Evolutionary conservation across 2,888 invertebrate species (phyloP), one percentile per base, ranked within the genome.

Genomic region (Epinotia ramella): DNA sequence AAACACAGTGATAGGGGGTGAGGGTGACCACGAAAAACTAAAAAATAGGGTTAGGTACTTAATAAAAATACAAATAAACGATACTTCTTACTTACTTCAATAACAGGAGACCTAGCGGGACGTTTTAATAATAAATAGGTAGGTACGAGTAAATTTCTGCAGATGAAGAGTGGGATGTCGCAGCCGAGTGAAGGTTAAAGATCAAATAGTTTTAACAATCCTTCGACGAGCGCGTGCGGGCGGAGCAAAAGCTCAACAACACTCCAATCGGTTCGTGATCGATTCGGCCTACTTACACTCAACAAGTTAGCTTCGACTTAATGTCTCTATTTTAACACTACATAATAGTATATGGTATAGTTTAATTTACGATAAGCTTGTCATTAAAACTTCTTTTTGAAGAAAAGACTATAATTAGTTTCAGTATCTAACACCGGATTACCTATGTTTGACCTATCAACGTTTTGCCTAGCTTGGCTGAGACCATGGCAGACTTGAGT

Each of bases 221-320:
- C 76, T 78, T 76, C 76, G 73, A 69, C 66, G 33, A 62, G 28
- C 33, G 66, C 28, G 56, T 44, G 56, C 78, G 80, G 78, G 28
- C 78, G 81, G 78, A 82, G 82, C 83, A 80, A 83, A 82, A 78
- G 82, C 82, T 83, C 80, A 79, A 77, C 77, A 75, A 77, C 77
- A 75, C 66, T 72, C 75, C 76, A 79, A 80, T 81, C 81, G 80
- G 80, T 81, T 78, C 85, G 81, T 88, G 88, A 89, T 90, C 85
- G 82, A 87, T 87, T 87, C 81, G 90, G 80, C 88, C 89, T 85
- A 89, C 85, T 88, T 88, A 81, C 77, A 76, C 64, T 65, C 67
- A 73, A 70, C 79, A 82, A 79, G 81, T 82, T 67, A 72, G 59
- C 46, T 69, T 59, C 60, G 33, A 67, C 67, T 69, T 77, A 71